phyloP scores from a whole-genome alignment of 2,113 vertebrate species.

The Pagrus major region DNA sequence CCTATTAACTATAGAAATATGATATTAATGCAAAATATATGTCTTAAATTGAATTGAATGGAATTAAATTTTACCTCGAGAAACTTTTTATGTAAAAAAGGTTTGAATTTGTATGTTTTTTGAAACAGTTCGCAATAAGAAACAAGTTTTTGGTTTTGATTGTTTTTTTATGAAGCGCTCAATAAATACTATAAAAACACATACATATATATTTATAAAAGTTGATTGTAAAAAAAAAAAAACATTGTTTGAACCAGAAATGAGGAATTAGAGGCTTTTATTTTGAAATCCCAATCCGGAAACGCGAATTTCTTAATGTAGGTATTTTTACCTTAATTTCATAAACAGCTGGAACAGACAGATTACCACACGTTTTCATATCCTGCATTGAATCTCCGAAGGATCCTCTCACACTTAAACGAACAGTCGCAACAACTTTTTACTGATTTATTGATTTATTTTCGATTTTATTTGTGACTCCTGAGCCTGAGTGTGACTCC shows the following conservation, averaged over 20 bases:
- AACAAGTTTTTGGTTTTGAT: too few relatives aligned
- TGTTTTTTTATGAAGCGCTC: too few relatives aligned
- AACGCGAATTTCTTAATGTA: accelerated
- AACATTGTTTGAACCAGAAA: too few relatives aligned
- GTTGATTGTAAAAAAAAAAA: too few relatives aligned
- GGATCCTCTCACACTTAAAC: accelerated
- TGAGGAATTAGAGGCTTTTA: slow-evolving; percentile 36
- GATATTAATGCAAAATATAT: too few relatives aligned
- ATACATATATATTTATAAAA: too few relatives aligned
- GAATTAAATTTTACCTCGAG: too few relatives aligned
- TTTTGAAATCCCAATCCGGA: slow-evolving; percentile 44
- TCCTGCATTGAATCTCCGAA: accelerated
- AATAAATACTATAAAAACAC: too few relatives aligned
- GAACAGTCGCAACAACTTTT: accelerated
- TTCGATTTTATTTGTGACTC: background rate
- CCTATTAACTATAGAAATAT: too few relatives aligned
- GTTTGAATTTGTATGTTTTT: background rate
- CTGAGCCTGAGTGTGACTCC: slow-evolving; percentile 35
- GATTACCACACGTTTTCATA: background rate
- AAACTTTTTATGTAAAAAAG: background rate
- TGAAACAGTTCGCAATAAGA: too few relatives aligned
- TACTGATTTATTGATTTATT: background rate
- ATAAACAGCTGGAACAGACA: slow-evolving; percentile 25
- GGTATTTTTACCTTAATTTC: accelerated
- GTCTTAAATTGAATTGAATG: too few relatives aligned